phyloP scores from a whole-genome alignment of 2,113 vertebrate species.

The Rhabdornis inornatus region DNA sequence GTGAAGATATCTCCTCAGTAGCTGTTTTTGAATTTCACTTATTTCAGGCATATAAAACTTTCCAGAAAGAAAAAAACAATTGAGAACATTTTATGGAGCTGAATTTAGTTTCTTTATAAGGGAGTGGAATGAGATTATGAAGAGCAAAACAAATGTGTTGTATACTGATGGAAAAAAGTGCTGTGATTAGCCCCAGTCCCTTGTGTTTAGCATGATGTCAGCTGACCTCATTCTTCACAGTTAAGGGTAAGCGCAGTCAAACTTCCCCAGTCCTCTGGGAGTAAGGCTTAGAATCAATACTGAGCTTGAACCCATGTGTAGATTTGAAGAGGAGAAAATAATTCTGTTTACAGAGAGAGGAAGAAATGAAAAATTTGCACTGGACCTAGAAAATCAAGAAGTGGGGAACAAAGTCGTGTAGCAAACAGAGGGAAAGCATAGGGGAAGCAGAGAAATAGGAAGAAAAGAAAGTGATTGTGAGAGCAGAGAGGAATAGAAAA shows the following conservation, averaged over 20 bases:
- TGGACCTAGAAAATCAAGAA: neutral
- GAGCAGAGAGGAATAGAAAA: neutral
- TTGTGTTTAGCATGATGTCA: neutral
- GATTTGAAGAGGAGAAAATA: neutral
- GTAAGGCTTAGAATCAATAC: neutral
- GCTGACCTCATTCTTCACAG: neutral
- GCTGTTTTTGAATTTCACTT: conserved; percentile 5
- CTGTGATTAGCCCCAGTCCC: neutral
- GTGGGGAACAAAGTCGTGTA: neutral
- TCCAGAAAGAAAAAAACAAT: conserved; percentile 2
- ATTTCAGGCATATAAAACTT: neutral
- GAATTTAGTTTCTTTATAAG: neutral
- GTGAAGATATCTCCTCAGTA: neutral
- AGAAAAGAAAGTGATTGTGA: neutral
- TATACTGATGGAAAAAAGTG: neutral
- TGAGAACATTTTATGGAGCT: neutral
- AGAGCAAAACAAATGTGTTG: neutral
- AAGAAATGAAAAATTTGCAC: neutral
- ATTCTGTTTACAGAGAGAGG: neutral
- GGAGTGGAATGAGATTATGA: neutral
- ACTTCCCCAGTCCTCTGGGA: neutral
- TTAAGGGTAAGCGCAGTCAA: neutral
- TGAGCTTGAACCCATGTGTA: neutral
- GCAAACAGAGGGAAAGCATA: neutral
- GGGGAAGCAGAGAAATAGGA: neutral